Evolutionary conservation across 1,140 invertebrate species (phyloP).

Genomic region (Andricus grossulariae): DNA sequence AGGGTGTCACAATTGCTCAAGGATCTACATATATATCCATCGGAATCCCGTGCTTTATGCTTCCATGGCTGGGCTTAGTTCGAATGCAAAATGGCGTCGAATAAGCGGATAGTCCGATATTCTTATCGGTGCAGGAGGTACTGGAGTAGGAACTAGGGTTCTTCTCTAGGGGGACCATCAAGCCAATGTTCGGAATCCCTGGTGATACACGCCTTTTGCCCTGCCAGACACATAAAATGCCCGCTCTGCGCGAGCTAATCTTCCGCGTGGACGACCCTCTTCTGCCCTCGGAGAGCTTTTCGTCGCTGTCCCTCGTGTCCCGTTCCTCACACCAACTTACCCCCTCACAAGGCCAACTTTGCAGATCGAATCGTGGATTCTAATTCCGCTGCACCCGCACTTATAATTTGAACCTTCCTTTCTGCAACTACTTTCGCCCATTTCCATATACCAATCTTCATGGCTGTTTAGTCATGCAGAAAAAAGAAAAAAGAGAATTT

Average conservation of each 20-base stretch:
- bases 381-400: background rate
- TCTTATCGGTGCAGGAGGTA: slow-evolving; percentile 39
- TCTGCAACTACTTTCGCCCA: background rate
- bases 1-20: too few species aligned
- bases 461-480: background rate
- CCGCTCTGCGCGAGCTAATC: slow-evolving; percentile 43
- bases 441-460: slow-evolving; percentile 19
- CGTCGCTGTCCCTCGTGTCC: slow-evolving; percentile 19
- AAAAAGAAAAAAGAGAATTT: background rate
- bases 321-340: slow-evolving; percentile 22
- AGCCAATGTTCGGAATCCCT: slow-evolving; percentile 53
- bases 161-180: slow-evolving; percentile 42
- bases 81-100: slow-evolving; percentile 31
- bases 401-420: slow-evolving; percentile 9
- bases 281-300: slow-evolving; percentile 1
- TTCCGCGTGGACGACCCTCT: slow-evolving; percentile 39
- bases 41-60: slow-evolving; percentile 12
- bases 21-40: background rate
- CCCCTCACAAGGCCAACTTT: slow-evolving; percentile 1
- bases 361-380: background rate
- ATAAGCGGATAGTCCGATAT: slow-evolving; percentile 33
- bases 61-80: background rate
- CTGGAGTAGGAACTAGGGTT: background rate
- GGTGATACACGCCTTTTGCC: slow-evolving; percentile 48
- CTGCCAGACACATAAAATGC: slow-evolving; percentile 52